These are phyloP conservation scores for Zeuzera pyrina DNA, from an alignment of 2,888 invertebrate genomes.

Conservation along the genomic window DNA sequence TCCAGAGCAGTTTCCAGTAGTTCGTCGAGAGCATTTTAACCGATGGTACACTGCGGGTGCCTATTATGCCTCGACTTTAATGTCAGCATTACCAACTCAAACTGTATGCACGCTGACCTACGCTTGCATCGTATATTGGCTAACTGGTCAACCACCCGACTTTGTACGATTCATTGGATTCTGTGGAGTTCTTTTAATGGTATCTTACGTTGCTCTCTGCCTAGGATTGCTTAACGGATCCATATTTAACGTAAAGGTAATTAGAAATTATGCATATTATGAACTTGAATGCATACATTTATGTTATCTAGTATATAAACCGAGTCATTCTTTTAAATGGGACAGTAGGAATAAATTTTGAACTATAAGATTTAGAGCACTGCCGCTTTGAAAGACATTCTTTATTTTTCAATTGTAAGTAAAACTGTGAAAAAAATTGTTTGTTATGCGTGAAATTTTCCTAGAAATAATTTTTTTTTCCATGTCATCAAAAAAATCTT, in stretches of 20 bases:
- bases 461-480: no score
- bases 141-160: slow-evolving; percentile 91
- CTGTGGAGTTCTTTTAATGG: slow-evolving; percentile 79
- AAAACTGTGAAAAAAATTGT: no score
- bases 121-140: slow-evolving; percentile 83
- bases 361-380: no score
- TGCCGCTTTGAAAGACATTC: no score
- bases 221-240: slow-evolving; percentile 90
- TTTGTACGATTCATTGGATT: slow-evolving; percentile 79
- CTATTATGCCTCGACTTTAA: slow-evolving; percentile 84
- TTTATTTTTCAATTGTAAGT: no score
- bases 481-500: no score
- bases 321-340: no score
- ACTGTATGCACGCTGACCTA: slow-evolving; percentile 82
- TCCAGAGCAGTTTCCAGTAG: slow-evolving; percentile 86
- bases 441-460: no score
- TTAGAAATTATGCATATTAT: no score
- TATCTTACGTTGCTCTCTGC: slow-evolving; percentile 89
- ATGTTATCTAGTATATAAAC: no score
- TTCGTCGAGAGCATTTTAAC: slow-evolving; percentile 88
- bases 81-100: slow-evolving; percentile 88
- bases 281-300: no score
- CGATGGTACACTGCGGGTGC: slow-evolving; percentile 91
- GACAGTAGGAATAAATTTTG: no score
- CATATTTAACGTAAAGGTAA: slow-evolving; percentile 82